Evolutionary conservation across 2,113 vertebrate species (phyloP), one percentile per base, ranked within the genome.

Genomic region (Hemicordylus capensis): DNA sequence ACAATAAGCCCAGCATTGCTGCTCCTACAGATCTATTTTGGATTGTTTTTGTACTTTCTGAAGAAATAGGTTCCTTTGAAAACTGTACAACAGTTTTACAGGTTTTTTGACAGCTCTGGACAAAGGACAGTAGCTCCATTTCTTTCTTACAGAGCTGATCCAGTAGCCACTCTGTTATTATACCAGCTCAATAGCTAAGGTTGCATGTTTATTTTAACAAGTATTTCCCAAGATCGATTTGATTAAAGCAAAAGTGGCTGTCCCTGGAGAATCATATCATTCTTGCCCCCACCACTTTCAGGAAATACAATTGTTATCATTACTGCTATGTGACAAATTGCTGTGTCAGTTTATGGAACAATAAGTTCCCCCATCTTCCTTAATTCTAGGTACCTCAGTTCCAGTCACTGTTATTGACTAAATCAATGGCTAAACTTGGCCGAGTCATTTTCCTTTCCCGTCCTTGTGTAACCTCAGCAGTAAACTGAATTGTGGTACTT

Each of bases 301-400:
- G 70, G 42, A 75, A 67, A 63, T 37, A 64, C 3, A 75, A 61
- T 8, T 88, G 78, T 61, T 24, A 22, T 37, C 42, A 72, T 15
- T 22, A 28, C 0, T 0, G 4, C 44, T 74, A 34, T 81, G 64
- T 28, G 42, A 44, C 61, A 31, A 51, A 58, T 69, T 44, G 74
- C 74, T 69, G 26, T 73, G n/a, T 6, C 3, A 6, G 4, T 79
- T 86, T 24, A 26, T 28, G 77, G 66, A 61, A 46, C 42, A n/a
- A 64, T 34, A 56, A 72, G 42, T n/a, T 12, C 24, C n/a, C 2
- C 56, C 19, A 28, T 17, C 4, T 61, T 51, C 1, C 1, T 69
- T 63, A 85, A 85, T 44, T 6, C 19, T 7, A 3, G 56, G 6
- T 2, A 0, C 75, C 1, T 17, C 0, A 0, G 0, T 56, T 44